These are phyloP conservation scores for Melanerpes formicivorus DNA, from an alignment of 2,113 vertebrate species.

Conservation along the genomic window DNA sequence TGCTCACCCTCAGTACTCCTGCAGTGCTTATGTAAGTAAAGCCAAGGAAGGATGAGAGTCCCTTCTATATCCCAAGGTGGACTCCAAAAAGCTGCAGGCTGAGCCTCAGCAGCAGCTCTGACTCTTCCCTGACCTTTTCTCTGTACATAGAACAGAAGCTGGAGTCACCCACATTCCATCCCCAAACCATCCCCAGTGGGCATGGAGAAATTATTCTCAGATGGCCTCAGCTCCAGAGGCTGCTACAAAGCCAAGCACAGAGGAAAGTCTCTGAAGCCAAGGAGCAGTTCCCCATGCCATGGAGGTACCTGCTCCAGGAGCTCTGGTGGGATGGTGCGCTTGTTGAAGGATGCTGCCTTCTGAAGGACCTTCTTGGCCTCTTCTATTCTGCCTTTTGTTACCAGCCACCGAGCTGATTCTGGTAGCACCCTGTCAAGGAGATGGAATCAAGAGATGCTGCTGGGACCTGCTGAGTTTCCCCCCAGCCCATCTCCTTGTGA, in stretches of 20 bases:
- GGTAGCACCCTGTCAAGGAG: conserved; percentile 81
- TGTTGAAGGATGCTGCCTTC: conserved; percentile 82
- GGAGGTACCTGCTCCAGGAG: conserved; percentile 76
- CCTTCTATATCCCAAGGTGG: neutral
- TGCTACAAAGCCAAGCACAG: neutral
- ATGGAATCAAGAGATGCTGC: neutral
- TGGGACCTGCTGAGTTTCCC: neutral
- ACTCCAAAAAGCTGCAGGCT: neutral
- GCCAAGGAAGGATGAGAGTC: neutral
- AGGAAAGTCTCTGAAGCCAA: neutral
- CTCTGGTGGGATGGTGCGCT: conserved; percentile 63
- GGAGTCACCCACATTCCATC: neutral
- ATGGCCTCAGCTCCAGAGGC: neutral
- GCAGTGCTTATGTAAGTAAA: neutral
- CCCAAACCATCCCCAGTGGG: neutral
- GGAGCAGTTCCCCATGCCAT: neutral
- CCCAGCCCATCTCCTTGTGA: neutral
- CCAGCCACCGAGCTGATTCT: conserved; percentile 89
- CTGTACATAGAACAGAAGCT: neutral
- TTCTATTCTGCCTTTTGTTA: conserved; percentile 78
- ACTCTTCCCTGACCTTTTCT: neutral
- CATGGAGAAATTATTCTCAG: fast-evolving
- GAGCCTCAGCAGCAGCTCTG: neutral
- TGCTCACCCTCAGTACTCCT: neutral
- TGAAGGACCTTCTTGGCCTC: conserved; percentile 80